These are phyloP conservation scores for Ephydatia muelleri DNA, from an alignment of 37 sponge, comb jelly and placozoan genomes.

Conservation along the genomic window DNA sequence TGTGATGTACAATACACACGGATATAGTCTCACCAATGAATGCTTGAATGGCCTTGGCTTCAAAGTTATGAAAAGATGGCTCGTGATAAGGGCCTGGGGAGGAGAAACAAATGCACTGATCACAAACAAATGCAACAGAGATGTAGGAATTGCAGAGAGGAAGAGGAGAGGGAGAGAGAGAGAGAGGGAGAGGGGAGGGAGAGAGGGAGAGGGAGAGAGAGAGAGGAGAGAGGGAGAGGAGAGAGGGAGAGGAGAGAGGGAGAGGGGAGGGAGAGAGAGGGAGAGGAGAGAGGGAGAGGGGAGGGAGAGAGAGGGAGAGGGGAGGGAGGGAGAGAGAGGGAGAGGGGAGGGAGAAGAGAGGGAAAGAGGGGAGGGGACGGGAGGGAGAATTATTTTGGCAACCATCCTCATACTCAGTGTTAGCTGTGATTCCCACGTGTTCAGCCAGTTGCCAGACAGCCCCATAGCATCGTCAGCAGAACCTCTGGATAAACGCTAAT, in stretches of 20 bases:
- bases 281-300: neutral
- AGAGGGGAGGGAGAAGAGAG: neutral
- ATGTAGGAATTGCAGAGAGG: neutral
- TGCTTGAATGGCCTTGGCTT: slow-evolving; percentile 30
- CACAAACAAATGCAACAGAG: neutral
- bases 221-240: neutral
- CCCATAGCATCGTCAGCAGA: neutral
- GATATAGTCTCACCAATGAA: slow-evolving; percentile 21
- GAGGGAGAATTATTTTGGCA: neutral
- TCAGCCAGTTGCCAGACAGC: neutral
- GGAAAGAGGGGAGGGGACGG: neutral
- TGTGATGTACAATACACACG: no score
- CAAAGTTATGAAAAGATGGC: slow-evolving; percentile 14
- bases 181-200: neutral
- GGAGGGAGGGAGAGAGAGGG: neutral
- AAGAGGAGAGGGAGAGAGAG: neutral
- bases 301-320: neutral
- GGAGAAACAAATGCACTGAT: neutral
- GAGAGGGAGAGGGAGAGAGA: neutral
- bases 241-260: neutral
- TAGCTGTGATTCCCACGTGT: neutral
- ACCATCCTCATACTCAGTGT: neutral
- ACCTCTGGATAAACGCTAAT: neutral
- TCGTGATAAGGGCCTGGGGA: neutral
- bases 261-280: neutral